A percentile compares a stretch with the other conserved stretches of the same genome.
Evolutionary conservation across 2,113 vertebrate species (phyloP).

Genomic region (Salvelinus namaycush): DNA sequence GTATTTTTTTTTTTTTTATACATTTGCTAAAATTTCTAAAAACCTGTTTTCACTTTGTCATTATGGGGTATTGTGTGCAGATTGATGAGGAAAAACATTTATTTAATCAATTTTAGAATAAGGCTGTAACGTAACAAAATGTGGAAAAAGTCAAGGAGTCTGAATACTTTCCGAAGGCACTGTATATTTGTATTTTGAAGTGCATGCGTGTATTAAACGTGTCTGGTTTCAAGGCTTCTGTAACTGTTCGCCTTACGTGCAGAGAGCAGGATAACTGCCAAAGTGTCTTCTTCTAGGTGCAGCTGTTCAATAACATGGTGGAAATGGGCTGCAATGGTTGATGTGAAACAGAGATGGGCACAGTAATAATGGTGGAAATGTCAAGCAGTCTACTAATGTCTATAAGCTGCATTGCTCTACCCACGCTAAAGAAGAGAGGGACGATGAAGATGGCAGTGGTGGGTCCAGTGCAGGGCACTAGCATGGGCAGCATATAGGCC

Average conservation of each 20-base stretch:
- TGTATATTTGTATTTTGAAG: conserved; percentile 79
- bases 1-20: no score
- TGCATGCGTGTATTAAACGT: conserved; percentile 69
- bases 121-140: no score
- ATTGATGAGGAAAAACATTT: no score
- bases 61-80: no score
- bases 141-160: no score
- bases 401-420: conserved; percentile 53
- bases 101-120: no score
- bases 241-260: no score
- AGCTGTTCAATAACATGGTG: conserved; percentile 79
- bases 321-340: conserved; percentile 70
- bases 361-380: neutral
- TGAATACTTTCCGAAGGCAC: no score
- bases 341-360: conserved; percentile 44
- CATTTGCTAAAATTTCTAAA: no score
- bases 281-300: conserved; percentile 70
- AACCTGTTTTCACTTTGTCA: no score
- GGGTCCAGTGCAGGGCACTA: conserved; percentile 83
- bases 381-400: neutral
- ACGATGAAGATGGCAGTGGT: conserved; percentile 83
- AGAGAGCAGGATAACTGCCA: no score
- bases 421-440: conserved; percentile 91
- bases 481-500: conserved; percentile 91
- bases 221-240: neutral